Evolutionary conservation across 2,113 vertebrate species (phyloP).

Genomic region (Neodon shergylaensis): DNA sequence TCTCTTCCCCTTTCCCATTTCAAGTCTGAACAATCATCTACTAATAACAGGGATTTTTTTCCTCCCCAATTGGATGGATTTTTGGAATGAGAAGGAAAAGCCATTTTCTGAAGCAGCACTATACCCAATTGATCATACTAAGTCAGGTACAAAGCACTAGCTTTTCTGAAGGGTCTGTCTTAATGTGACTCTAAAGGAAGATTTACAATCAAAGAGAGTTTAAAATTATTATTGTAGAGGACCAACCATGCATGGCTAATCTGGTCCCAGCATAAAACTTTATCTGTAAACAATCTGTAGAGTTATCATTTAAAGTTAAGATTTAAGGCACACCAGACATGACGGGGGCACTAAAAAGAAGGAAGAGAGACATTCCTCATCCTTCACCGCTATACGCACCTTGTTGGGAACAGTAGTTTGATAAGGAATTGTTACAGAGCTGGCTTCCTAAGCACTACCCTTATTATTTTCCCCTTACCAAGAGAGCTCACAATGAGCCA

Average conservation of each 20-base stretch:
- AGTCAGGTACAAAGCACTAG: slow-evolving; percentile 77
- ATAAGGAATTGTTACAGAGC: slow-evolving; percentile 78
- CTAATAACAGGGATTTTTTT: slow-evolving; percentile 79
- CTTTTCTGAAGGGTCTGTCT: slow-evolving; percentile 72
- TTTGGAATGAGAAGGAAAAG: slow-evolving; percentile 80
- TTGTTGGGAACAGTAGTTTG: slow-evolving; percentile 83
- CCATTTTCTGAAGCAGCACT: slow-evolving; percentile 81
- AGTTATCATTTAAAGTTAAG: slow-evolving; percentile 87
- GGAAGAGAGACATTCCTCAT: slow-evolving; percentile 65
- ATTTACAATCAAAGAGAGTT: slow-evolving; percentile 84
- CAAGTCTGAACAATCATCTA: slow-evolving; percentile 81
- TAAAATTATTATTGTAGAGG: slow-evolving; percentile 85
- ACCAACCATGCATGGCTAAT: slow-evolving; percentile 82
- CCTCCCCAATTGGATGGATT: slow-evolving; percentile 82
- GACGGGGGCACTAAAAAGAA: slow-evolving; percentile 85
- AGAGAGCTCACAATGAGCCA: slow-evolving; percentile 54
- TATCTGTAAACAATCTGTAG: slow-evolving; percentile 89
- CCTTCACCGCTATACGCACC: slow-evolving; percentile 81
- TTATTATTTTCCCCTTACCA: slow-evolving; percentile 23
- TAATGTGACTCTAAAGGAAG: slow-evolving; percentile 71
- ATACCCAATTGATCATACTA: slow-evolving; percentile 80
- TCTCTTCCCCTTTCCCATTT: slow-evolving; percentile 80
- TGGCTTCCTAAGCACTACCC: slow-evolving; percentile 66
- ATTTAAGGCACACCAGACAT: slow-evolving; percentile 91
- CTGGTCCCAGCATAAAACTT: slow-evolving; percentile 87